phyloP scores from a whole-genome alignment of 2,113 vertebrate genomes.

The Ctenomys sociabilis region DNA sequence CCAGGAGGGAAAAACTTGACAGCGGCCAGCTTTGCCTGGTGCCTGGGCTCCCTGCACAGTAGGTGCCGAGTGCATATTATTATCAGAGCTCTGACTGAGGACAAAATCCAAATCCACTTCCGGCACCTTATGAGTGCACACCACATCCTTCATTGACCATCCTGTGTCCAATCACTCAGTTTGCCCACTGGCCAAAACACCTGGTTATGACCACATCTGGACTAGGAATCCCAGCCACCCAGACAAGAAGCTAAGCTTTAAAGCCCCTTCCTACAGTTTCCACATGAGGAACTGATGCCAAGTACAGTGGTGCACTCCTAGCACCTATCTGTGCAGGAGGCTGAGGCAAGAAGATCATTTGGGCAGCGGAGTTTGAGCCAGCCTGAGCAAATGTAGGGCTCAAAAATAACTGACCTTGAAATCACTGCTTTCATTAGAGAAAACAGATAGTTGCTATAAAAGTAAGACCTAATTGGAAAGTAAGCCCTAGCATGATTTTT shows the following conservation, averaged over 20 bases:
- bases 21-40: rapidly evolving
- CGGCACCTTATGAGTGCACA: background rate
- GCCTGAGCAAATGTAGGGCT: background rate
- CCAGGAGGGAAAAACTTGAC: too few relatives aligned
- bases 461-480: background rate
- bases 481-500: background rate
- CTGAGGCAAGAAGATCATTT: background rate
- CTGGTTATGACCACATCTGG: background rate
- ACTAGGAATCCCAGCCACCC: background rate
- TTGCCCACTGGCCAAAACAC: background rate
- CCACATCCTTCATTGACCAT: rapidly evolving
- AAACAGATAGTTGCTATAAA: background rate
- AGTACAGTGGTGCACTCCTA: background rate
- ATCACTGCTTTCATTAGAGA: background rate
- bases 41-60: background rate
- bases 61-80: rapidly evolving
- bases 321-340: background rate
- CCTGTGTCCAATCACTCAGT: rapidly evolving
- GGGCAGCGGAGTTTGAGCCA: background rate
- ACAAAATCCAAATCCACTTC: background rate
- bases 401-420: background rate
- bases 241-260: background rate
- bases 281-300: background rate
- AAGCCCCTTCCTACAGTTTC: background rate
- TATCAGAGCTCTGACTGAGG: background rate